Percentiles rank a stretch among this genome's conserved stretches.
Evolutionary conservation across 2,888 invertebrate genomes (phyloP).

Genomic region (Drosophila pseudotakahashii): DNA sequence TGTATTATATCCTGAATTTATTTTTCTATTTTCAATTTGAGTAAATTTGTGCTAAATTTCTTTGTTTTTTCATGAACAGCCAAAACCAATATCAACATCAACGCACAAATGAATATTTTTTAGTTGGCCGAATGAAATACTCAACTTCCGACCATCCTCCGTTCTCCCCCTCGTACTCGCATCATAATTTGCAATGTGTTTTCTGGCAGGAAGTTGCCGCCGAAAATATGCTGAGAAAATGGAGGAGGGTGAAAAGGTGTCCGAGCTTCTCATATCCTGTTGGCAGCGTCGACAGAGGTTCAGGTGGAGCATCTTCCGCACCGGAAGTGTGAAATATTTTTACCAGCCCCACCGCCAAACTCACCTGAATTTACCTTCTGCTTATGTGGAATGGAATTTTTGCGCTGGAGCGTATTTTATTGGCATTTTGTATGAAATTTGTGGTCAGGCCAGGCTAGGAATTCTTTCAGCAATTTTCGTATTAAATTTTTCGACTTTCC

Average conservation of each 20-base stretch:
- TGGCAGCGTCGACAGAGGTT: constrained; percentile 53
- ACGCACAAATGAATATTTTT: constrained; percentile 37
- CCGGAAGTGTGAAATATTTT: constrained; percentile 78
- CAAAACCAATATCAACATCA: constrained; percentile 32
- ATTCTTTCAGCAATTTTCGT: constrained; percentile 55
- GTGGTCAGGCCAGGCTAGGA: constrained; percentile 68
- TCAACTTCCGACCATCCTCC: constrained; percentile 20
- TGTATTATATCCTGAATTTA: background rate
- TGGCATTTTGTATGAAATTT: constrained; percentile 72
- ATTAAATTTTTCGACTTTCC: constrained; percentile 50
- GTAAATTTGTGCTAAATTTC: constrained; percentile 4
- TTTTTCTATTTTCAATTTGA: background rate
- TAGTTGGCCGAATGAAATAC: constrained; percentile 27
- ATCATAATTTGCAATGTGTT: constrained; percentile 67
- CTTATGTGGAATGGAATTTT: constrained; percentile 75
- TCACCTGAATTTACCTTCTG: constrained; percentile 25
- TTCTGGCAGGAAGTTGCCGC: constrained; percentile 63
- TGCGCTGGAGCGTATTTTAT: constrained; percentile 76
- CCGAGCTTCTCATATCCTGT: constrained; percentile 74
- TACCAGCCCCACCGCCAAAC: constrained; percentile 21
- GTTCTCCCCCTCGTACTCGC: constrained; percentile 7
- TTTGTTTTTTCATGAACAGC: constrained; percentile 16
- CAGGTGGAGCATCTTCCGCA: constrained; percentile 19
- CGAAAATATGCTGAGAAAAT: constrained; percentile 50
- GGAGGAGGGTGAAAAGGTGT: background rate